These are phyloP conservation scores for Vespertilio murinus DNA, from an alignment of 2,797 vertebrate species.

Conservation along the genomic window DNA sequence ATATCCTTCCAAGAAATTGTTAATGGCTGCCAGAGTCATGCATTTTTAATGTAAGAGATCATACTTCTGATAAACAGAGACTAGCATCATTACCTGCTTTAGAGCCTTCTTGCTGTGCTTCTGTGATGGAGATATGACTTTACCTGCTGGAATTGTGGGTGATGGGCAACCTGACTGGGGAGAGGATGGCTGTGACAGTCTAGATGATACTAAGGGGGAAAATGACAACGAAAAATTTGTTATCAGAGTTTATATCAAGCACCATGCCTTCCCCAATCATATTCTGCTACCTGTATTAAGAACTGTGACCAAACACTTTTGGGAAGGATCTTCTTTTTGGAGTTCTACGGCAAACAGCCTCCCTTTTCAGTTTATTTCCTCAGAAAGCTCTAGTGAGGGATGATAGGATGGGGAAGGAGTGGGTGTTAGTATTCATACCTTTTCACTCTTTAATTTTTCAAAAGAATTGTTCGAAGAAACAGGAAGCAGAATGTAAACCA, in stretches of 20 bases:
- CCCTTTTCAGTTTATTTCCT: constrained; percentile 65
- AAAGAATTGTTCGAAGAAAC: constrained; percentile 42
- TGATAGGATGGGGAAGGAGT: constrained; percentile 60
- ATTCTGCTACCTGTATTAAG: constrained; percentile 70
- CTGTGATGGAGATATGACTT: constrained; percentile 97
- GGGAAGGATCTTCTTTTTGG: constrained; percentile 65
- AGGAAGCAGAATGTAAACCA: constrained; percentile 42
- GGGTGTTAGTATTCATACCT: constrained; percentile 53
- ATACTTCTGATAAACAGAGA: constrained; percentile 43
- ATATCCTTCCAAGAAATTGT: not conserved
- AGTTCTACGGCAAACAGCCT: constrained; percentile 68
- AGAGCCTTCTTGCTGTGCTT: constrained; percentile 99
- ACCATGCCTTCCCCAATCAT: constrained; percentile 65
- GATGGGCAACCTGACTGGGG: constrained; percentile 94
- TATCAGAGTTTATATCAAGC: constrained; percentile 45
- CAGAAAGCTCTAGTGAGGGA: constrained; percentile 61
- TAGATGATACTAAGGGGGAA: constrained; percentile 87
- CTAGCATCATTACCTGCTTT: constrained; percentile 87
- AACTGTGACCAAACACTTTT: constrained; percentile 69
- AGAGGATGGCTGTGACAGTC: constrained; percentile 93
- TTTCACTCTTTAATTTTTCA: constrained; percentile 47
- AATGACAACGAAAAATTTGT: constrained; percentile 55
- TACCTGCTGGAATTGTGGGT: constrained; percentile 91
- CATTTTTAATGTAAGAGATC: not conserved
- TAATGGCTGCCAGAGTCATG: not conserved